These are phyloP conservation scores for Anthrax anthrax DNA, from an alignment of 2,888 invertebrate species.

Conservation along the genomic window DNA sequence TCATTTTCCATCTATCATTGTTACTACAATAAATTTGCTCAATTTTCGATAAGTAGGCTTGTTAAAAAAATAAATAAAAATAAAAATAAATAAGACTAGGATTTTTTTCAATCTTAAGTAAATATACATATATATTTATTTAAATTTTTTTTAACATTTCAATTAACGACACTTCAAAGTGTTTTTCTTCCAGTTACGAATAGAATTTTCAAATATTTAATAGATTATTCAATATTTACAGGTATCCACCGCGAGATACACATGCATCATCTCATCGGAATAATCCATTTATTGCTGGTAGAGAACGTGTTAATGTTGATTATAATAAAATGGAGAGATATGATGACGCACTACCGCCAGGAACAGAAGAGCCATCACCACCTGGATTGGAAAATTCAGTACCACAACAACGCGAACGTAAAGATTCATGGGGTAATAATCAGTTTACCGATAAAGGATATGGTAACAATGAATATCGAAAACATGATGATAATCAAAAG, in stretches of 20 bases:
- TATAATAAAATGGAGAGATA: constrained; percentile 25
- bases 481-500: constrained; percentile 2
- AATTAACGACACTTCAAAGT: no score
- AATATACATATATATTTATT: no score
- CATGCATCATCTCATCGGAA: background rate
- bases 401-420: constrained; percentile 2
- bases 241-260: constrained; percentile 4
- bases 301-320: constrained; percentile 9
- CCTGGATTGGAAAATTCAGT: constrained; percentile 41
- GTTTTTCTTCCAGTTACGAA: no score
- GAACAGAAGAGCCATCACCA: constrained; percentile 44
- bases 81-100: no score
- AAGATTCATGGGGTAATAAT: constrained; percentile 8
- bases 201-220: background rate
- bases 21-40: no score
- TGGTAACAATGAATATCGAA: constrained; percentile 1
- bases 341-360: constrained; percentile 46
- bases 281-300: background rate
- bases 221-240: constrained; percentile 5
- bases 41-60: no score
- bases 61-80: no score
- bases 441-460: constrained; percentile 5
- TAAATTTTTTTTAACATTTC: no score
- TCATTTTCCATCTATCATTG: no score
- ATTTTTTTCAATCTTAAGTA: no score